phyloP scores from a whole-genome alignment of 2,888 invertebrate species.

The Polyommatus iphigenia region DNA sequence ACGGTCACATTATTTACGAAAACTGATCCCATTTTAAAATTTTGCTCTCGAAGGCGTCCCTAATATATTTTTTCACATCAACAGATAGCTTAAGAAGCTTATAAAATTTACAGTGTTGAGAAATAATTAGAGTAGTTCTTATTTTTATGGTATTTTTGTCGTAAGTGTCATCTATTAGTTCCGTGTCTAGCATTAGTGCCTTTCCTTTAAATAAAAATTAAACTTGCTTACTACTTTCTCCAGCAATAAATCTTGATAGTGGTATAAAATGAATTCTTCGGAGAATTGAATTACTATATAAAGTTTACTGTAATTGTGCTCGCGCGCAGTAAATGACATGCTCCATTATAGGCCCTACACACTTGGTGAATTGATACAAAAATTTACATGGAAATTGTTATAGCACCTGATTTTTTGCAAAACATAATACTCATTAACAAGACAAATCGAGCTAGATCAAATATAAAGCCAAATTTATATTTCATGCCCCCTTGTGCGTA shows the following conservation, averaged over 20 bases:
- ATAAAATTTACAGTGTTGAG: no score
- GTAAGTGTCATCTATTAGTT: no score
- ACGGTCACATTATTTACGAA: no score
- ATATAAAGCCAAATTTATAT: no score
- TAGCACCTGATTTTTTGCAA: not conserved
- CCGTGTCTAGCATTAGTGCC: no score
- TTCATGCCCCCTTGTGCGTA: not conserved
- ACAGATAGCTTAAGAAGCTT: no score
- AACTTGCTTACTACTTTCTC: slow-evolving; percentile 13
- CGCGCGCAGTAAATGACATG: slow-evolving; percentile 61
- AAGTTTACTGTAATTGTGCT: slow-evolving; percentile 42
- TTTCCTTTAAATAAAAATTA: no score
- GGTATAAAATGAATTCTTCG: slow-evolving; percentile 24
- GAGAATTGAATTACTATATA: slow-evolving; percentile 14
- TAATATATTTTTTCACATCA: no score
- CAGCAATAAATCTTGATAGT: slow-evolving; percentile 7
- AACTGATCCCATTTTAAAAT: no score
- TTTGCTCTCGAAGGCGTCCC: no score
- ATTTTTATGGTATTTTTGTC: no score
- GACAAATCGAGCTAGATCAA: not conserved
- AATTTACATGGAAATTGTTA: not conserved
- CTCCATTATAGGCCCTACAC: slow-evolving; percentile 51
- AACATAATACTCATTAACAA: not conserved
- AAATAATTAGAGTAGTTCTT: no score
- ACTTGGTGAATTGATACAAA: not conserved